Conservation (phyloP, 1,140 invertebrate species). For the Diabrotica undecimpunctata region DNA sequence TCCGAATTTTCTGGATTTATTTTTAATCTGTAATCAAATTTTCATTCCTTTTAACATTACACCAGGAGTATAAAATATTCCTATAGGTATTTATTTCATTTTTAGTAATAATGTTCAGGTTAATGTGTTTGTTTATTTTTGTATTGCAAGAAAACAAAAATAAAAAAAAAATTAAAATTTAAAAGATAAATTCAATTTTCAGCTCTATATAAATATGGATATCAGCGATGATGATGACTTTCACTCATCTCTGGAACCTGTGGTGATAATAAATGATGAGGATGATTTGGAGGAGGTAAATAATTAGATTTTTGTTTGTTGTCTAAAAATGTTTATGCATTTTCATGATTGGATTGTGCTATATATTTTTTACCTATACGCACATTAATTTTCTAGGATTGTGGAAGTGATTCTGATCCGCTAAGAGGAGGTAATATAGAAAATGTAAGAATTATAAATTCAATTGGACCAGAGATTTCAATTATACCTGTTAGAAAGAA, state of each 20-base stretch:
- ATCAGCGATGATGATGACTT: conserved; percentile 35
- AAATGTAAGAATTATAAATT: conserved; percentile 16
- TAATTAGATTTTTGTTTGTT: too few species aligned
- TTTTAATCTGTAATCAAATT: conserved; percentile 20
- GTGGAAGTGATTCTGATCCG: too few species aligned
- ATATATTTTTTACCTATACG: too few species aligned
- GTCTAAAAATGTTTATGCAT: too few species aligned
- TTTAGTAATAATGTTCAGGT: conserved; percentile 16
- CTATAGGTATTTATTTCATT: background rate
- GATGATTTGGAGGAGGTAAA: conserved; percentile 15
- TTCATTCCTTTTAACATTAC: background rate
- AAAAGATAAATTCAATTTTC: conserved; percentile 1
- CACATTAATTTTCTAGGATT: too few species aligned
- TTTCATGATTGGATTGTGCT: too few species aligned
- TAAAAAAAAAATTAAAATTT: conserved; percentile 28
- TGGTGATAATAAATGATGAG: conserved; percentile 39
- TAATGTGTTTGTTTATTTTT: conserved; percentile 39
- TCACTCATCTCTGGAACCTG: conserved; percentile 36
- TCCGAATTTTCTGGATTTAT: conserved; percentile 35
- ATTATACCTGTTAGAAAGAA: conserved; percentile 35
- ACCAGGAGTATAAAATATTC: background rate
- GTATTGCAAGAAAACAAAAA: conserved; percentile 34
- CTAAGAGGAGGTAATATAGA: background rate
- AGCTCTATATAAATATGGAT: conserved; percentile 16
- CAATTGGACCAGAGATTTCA: conserved; percentile 35